Conservation (phyloP, 2,113 vertebrate species). For the Mobula birostris region DNA sequence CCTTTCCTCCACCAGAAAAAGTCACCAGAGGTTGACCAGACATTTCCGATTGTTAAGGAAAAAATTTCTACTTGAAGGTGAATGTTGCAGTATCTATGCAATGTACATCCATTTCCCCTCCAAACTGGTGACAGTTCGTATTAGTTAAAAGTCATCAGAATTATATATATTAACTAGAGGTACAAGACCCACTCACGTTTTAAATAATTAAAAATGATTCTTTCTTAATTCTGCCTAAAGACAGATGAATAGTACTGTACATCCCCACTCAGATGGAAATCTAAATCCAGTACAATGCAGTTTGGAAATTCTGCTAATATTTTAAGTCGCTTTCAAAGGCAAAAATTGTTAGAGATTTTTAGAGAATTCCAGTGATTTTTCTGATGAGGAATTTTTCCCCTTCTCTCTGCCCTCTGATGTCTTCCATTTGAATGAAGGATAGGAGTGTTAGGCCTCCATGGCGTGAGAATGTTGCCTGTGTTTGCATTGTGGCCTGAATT, state of each 20-base stretch:
- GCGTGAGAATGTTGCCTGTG: conserved; percentile 52
- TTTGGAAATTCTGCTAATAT: neutral
- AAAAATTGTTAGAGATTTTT: neutral
- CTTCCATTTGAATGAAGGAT: conserved; percentile 36
- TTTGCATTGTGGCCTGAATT: conserved; percentile 49
- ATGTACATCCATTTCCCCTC: too few species aligned
- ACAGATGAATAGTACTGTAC: neutral
- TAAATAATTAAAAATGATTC: neutral
- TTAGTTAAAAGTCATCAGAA: neutral
- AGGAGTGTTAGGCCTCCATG: conserved; percentile 46
- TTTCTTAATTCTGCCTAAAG: neutral
- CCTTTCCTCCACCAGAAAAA: too few species aligned
- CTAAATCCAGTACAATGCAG: neutral
- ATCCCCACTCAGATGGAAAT: neutral
- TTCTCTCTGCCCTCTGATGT: conserved; percentile 40
- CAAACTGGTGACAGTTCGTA: neutral
- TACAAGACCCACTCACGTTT: neutral
- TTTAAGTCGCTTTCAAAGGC: neutral
- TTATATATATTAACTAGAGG: neutral
- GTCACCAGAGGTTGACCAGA: too few species aligned
- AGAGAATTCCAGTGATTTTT: neutral
- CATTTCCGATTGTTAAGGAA: too few species aligned
- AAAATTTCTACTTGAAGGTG: too few species aligned
- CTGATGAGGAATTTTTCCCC: neutral
- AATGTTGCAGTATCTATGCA: too few species aligned